phyloP scores from a whole-genome alignment of 2,113 vertebrate species.

The human region GRCh38 chr15:80581501-80582000 shows the following conservation, averaged over 20 bases:
- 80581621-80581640: background rate
- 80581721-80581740: background rate
- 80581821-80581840: background rate
- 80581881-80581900: background rate
- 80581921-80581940: background rate
- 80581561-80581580: background rate
- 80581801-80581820: background rate
- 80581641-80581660: background rate
- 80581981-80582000: rapidly evolving
- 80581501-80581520: background rate
- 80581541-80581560: background rate
- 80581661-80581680: background rate
- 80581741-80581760: background rate
- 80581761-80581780: rapidly evolving
- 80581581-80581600: background rate
- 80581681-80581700: background rate
- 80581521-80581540: background rate
- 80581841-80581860: background rate
- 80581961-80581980: rapidly evolving
- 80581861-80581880: rapidly evolving
- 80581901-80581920: background rate
- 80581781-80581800: background rate
- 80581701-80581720: background rate
- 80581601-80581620: background rate
- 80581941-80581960: background rate